These are phyloP conservation scores for Indicator maculatus DNA, from an alignment of 2,113 vertebrate species.

Conservation along the genomic window DNA sequence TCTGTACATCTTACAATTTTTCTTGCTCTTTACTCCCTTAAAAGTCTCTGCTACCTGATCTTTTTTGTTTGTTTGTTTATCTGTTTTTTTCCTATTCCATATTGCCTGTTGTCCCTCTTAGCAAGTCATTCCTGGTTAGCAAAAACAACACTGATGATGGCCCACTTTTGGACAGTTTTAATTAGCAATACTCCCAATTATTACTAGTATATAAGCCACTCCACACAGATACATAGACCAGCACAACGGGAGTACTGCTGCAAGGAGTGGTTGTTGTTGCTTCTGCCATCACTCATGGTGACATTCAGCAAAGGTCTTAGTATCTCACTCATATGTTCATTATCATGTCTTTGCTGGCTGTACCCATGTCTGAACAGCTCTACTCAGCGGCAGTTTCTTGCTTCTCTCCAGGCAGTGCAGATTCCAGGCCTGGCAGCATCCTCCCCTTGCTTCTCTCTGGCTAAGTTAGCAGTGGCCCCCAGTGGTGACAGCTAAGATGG, in stretches of 20 bases:
- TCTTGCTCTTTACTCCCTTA: background rate
- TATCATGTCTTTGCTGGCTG: background rate
- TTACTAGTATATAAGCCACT: background rate
- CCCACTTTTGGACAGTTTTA: background rate
- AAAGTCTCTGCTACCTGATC: background rate
- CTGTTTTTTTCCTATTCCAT: background rate
- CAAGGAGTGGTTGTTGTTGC: background rate
- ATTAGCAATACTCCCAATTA: background rate
- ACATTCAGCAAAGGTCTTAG: background rate
- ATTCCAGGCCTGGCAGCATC: background rate
- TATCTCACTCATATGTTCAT: background rate
- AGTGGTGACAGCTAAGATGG: slow-evolving; percentile 37
- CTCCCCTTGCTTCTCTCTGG: slow-evolving; percentile 7
- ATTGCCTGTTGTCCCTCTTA: background rate
- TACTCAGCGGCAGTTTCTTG: background rate
- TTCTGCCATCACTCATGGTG: background rate
- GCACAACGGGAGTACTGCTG: background rate
- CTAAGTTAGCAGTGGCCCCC: slow-evolving; percentile 66
- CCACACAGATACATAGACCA: background rate
- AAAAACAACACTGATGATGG: background rate
- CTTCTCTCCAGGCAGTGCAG: background rate
- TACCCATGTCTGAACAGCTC: background rate
- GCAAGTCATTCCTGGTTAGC: background rate
- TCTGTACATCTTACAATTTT: background rate
- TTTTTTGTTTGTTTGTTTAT: background rate